A percentile compares a stretch with the other conserved stretches of the same genome.
Evolutionary conservation across 2,113 vertebrate genomes (phyloP).

Genomic region (Chaenocephalus aceratus): DNA sequence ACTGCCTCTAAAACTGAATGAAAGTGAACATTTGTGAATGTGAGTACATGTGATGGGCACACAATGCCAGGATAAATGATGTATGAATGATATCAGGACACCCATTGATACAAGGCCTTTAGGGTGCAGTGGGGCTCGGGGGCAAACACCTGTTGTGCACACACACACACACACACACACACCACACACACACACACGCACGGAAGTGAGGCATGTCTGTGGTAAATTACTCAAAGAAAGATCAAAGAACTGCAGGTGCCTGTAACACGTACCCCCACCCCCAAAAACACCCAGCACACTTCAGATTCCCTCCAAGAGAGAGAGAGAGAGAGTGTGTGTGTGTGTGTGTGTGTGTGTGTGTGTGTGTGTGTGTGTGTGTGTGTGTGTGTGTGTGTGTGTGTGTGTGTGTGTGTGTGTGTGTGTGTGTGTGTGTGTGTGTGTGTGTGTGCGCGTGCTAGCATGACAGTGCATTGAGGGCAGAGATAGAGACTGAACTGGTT

Average conservation of each 20-base stretch:
- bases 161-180: neutral
- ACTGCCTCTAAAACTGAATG: constrained; percentile 33
- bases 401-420: too few species aligned
- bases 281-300: too few species aligned
- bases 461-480: constrained; percentile 43
- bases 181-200: neutral
- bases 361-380: too few species aligned
- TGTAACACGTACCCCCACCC: too few species aligned
- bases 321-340: too few species aligned
- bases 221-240: too few species aligned
- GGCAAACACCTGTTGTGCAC: constrained; percentile 62
- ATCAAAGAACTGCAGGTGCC: too few species aligned
- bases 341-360: constrained; percentile 1
- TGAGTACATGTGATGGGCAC: constrained; percentile 29
- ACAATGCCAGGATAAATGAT: constrained; percentile 22
- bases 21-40: constrained; percentile 36
- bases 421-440: neutral
- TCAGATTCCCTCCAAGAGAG: too few species aligned
- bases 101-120: neutral
- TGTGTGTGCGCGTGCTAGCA: too few species aligned
- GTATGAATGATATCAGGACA: constrained; percentile 29
- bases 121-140: constrained; percentile 20
- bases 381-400: too few species aligned
- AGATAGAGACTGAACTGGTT: constrained; percentile 70
- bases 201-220: too few species aligned